Percentiles rank a stretch among this genome's conserved stretches.
Conservation (phyloP, 2,113 vertebrate species). For the Epinephelus fuscoguttatus region DNA sequence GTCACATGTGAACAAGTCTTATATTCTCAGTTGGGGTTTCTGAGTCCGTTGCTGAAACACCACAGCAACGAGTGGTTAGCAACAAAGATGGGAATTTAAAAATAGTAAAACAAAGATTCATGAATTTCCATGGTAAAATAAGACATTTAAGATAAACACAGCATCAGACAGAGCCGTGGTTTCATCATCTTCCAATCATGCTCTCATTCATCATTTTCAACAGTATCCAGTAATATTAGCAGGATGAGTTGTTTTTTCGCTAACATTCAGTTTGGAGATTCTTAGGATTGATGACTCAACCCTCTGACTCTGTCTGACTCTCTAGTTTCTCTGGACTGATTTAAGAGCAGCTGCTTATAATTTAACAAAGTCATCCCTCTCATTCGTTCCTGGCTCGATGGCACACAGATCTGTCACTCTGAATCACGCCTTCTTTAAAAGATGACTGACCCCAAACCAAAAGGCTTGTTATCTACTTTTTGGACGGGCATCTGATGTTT, state of each 20-base stretch:
- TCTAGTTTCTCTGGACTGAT: conserved; percentile 32
- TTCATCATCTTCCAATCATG: background rate
- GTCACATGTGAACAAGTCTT: background rate
- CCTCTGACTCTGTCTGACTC: conserved; percentile 8
- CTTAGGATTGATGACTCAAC: conserved; percentile 17
- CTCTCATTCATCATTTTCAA: background rate
- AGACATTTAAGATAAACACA: background rate
- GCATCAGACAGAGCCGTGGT: background rate
- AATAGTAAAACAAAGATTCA: background rate
- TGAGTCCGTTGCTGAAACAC: background rate
- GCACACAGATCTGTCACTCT: background rate
- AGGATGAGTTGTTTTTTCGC: background rate
- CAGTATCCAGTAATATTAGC: background rate
- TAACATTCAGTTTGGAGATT: conserved; percentile 3
- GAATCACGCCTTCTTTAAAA: background rate
- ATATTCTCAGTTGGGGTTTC: no score
- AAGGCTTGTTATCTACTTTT: background rate
- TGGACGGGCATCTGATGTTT: background rate
- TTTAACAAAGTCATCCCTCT: conserved; percentile 44
- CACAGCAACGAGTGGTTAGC: background rate
- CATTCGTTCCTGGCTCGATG: conserved; percentile 42
- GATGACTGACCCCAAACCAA: background rate
- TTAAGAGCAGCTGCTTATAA: conserved; percentile 73
- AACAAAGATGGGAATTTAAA: background rate
- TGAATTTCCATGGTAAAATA: background rate